Percentiles rank a stretch among this genome's conserved stretches.
Conservation (phyloP, 2,797 vertebrate species). For the Aphelocoma californica region DNA sequence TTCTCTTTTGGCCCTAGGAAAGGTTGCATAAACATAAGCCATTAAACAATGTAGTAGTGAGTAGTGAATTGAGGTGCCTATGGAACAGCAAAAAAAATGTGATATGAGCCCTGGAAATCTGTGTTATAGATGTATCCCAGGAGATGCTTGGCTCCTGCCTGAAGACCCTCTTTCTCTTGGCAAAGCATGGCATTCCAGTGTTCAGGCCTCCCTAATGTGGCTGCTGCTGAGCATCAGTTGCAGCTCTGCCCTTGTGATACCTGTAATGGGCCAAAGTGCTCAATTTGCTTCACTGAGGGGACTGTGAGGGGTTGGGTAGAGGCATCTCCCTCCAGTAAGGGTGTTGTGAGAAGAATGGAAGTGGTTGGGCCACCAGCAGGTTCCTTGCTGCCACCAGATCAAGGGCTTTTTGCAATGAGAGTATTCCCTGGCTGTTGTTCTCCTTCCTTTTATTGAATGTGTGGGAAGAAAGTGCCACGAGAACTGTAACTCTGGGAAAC, state of each 20-base stretch:
- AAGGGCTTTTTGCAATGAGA: background rate
- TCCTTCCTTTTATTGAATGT: background rate
- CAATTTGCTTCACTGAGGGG: background rate
- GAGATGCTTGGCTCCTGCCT: background rate
- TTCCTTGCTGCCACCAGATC: background rate
- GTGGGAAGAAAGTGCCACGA: background rate
- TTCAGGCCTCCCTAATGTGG: background rate
- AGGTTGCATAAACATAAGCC: background rate
- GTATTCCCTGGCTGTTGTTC: background rate
- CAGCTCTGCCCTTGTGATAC: background rate
- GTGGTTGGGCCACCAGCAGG: background rate
- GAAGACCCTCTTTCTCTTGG: background rate
- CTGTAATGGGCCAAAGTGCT: background rate
- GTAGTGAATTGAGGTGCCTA: background rate
- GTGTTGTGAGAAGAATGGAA: background rate
- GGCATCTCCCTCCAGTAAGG: background rate
- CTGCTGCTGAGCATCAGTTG: background rate
- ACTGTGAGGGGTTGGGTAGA: background rate
- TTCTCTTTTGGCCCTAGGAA: conserved; percentile 84
- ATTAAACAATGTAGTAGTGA: background rate
- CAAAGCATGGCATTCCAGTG: background rate
- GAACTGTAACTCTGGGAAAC: background rate
- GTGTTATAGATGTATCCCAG: background rate
- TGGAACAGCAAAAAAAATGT: background rate
- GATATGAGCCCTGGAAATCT: background rate